phyloP scores from a whole-genome alignment of 2,888 invertebrate genomes.

The Sinelater perroti region DNA sequence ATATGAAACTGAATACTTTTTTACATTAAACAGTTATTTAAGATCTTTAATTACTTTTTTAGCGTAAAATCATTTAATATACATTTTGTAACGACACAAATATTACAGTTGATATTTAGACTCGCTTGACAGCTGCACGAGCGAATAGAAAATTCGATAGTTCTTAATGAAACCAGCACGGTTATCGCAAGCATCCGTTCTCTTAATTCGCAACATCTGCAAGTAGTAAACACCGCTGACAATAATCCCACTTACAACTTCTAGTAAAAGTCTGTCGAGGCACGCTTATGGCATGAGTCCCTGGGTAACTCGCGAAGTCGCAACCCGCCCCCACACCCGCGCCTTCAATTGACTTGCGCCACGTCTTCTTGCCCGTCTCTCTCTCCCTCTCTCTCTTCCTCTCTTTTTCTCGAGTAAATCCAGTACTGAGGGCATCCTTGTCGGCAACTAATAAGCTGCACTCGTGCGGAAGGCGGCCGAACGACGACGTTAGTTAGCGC shows the following conservation, averaged over 20 bases:
- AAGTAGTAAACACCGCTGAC: conserved; percentile 12
- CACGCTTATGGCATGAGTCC: conserved; percentile 42
- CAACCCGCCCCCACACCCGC: conserved; percentile 38
- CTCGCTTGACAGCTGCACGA: too few species aligned
- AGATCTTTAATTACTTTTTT: too few species aligned
- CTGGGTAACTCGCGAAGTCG: conserved; percentile 30
- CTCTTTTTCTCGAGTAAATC: conserved; percentile 17
- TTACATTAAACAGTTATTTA: too few species aligned
- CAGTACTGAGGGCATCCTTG: conserved; percentile 16
- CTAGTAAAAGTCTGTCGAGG: conserved; percentile 30
- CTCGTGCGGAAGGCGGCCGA: conserved; percentile 34
- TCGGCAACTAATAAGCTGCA: conserved; percentile 25
- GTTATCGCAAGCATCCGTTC: too few species aligned
- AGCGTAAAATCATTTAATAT: too few species aligned
- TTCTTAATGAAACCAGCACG: too few species aligned
- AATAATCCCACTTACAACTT: conserved; percentile 17
- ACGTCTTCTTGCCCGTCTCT: conserved; percentile 15
- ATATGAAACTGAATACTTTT: too few species aligned
- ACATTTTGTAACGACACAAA: too few species aligned
- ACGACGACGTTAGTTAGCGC: conserved; percentile 41
- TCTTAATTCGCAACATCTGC: conserved; percentile 10
- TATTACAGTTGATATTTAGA: too few species aligned
- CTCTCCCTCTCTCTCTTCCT: conserved; percentile 21
- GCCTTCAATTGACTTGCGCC: conserved; percentile 19
- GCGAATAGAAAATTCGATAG: too few species aligned